Base-by-base conservation (phyloP, 2,797 vertebrate species). In the Hydrolagus colliei region DNA sequence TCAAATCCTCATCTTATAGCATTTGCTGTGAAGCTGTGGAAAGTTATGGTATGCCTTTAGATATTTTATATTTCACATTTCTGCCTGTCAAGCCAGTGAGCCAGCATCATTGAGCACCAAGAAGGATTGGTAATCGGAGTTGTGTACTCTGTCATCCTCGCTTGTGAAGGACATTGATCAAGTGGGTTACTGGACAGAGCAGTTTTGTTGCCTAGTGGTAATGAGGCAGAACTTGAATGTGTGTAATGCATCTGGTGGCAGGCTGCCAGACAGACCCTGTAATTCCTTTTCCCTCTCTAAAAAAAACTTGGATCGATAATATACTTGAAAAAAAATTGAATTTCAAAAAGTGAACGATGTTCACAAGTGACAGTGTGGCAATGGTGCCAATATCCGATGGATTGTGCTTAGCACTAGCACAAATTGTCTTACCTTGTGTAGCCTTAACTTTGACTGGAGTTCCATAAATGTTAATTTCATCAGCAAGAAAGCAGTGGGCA, bases 201-300 rank as follows among this genome's bases (percentile, higher is more conserved):
- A 7, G 79, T 84, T 84, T 84, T 71, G 79, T 84, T 84, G 79
- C 68, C 65, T 84, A 63, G 79, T 84, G 79, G 79, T 84, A 84
- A 84, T 84, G 79, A 84, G 79, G 79, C 79, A 84, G 79, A 84
- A 84, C 79, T 65, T 84, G 79, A 68, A 84, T 84, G 27, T 65
- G 68, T 84, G 79, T 84, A 84, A 84, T 84, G 68, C 79, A 84
- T 84, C 79, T 84, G 65, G 32, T 84, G 79, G 79, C 79, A 84
- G 65, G 32, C 65, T 84, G 79, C 79, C 79, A 84, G 79, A 52
- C 63, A 84, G 65, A 71, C 65, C 79, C 68, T 52, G 65, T 65
- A 41, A 71, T 84, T 84, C 65, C 41, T 84, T 84, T 84, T 84
- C 79, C 32, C 41, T 71, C 79, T 65, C 68, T 11, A 68, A 71